These are phyloP conservation scores for Oreochromis spilurus DNA, from an alignment of 2,113 vertebrate genomes.

Conservation along the genomic window DNA sequence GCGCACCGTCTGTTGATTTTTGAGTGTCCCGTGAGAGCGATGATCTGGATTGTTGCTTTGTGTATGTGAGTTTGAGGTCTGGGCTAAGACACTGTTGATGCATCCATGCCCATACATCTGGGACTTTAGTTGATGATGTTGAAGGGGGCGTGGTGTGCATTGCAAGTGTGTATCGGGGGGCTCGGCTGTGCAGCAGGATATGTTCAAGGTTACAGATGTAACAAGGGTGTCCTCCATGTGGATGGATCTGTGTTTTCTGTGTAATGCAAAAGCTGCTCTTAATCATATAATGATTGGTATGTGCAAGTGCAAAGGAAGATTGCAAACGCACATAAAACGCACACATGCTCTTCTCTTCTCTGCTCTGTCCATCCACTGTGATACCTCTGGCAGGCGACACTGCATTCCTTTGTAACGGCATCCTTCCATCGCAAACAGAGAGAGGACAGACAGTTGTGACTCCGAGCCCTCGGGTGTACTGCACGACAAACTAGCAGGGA, in stretches of 20 bases:
- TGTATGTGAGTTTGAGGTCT: not conserved
- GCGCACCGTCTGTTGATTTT: not conserved
- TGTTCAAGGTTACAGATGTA: not conserved
- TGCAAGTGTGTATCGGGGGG: not conserved
- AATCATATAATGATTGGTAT: not conserved
- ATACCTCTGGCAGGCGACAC: constrained; percentile 57
- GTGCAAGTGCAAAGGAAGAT: not conserved
- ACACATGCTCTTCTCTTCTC: not conserved
- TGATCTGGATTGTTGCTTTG: not conserved
- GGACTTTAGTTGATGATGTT: constrained; percentile 8
- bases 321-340: not conserved
- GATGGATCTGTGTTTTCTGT: not conserved
- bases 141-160: constrained; percentile 12
- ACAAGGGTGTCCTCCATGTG: not conserved
- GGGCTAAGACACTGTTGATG: not conserved
- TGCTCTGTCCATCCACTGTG: constrained; percentile 27
- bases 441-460: constrained; percentile 18
- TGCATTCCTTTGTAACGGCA: constrained; percentile 70
- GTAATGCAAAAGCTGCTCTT: not conserved
- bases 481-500: not conserved
- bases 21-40: not conserved
- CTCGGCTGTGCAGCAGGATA: constrained; percentile 20
- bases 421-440: constrained; percentile 45
- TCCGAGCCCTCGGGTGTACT: constrained; percentile 34
- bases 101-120: not conserved